These are phyloP conservation scores for Anastrepha obliqua DNA, from an alignment of 1,140 invertebrate genomes.

Conservation along the genomic window DNA sequence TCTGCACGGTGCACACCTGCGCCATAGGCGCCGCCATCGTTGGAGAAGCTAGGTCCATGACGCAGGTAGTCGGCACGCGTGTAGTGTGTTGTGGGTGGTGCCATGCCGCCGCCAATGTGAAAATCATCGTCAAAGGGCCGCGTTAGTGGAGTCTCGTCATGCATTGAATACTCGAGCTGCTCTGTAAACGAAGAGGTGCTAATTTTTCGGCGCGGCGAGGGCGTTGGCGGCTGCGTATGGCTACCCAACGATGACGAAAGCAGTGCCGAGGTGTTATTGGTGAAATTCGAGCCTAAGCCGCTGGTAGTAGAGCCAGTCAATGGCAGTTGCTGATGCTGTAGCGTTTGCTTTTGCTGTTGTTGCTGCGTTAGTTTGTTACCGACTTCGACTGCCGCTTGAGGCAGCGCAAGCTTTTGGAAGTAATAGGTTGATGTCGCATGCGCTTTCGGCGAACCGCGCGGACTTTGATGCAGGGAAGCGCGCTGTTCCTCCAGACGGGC, in stretches of 20 bases:
- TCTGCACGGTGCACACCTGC: slow-evolving; percentile 66
- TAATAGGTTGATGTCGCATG: slow-evolving; percentile 27
- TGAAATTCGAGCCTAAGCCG: slow-evolving; percentile 75
- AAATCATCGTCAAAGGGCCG: slow-evolving; percentile 67
- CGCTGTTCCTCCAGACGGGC: slow-evolving; percentile 55
- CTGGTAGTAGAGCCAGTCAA: slow-evolving; percentile 73
- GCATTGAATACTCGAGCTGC: slow-evolving; percentile 58
- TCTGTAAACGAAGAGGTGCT: slow-evolving; percentile 76
- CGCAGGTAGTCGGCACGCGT: slow-evolving; percentile 76
- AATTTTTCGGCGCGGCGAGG: slow-evolving; percentile 82
- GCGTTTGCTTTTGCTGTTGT: slow-evolving; percentile 41
- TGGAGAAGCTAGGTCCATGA: slow-evolving; percentile 71
- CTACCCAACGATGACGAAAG: slow-evolving; percentile 63
- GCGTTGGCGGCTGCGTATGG: slow-evolving; percentile 78
- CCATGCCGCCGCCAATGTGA: slow-evolving; percentile 62
- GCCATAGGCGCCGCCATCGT: slow-evolving; percentile 64
- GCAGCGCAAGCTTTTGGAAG: slow-evolving; percentile 37
- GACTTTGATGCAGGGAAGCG: neutral
- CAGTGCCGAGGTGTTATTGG: slow-evolving; percentile 67
- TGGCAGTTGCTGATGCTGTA: slow-evolving; percentile 58
- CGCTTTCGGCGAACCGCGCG: slow-evolving; percentile 37
- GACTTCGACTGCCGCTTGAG: slow-evolving; percentile 59
- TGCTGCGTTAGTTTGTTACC: slow-evolving; percentile 60
- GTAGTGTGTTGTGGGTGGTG: slow-evolving; percentile 60
- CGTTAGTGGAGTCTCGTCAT: slow-evolving; percentile 53